phyloP scores from a whole-genome alignment of 2,888 invertebrate species.

The Stenurella melanura region DNA sequence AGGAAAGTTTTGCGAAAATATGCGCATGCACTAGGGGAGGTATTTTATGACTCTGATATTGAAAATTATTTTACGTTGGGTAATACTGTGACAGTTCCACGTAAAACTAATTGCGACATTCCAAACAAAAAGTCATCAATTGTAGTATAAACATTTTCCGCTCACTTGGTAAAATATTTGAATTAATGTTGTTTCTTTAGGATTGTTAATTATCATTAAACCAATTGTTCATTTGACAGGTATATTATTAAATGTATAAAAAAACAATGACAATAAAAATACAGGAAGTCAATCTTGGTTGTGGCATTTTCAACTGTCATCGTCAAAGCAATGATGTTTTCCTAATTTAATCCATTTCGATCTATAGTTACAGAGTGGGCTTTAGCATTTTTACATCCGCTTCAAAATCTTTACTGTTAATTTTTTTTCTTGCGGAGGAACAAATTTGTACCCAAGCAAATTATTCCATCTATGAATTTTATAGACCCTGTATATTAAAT shows the following conservation, averaged over 20 bases:
- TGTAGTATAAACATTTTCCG: neutral
- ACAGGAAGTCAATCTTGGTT: neutral
- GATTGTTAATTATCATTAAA: neutral
- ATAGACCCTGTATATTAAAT: too few species aligned
- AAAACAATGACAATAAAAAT: neutral
- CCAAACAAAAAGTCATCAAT: neutral
- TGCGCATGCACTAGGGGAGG: neutral
- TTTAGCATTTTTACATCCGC: neutral
- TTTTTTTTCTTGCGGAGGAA: too few species aligned
- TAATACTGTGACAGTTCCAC: neutral
- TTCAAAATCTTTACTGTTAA: too few species aligned
- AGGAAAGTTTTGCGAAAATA: conserved; percentile 7
- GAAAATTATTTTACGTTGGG: conserved; percentile 11
- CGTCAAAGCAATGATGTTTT: neutral
- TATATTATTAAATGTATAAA: neutral
- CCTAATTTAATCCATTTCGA: neutral
- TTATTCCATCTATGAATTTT: too few species aligned
- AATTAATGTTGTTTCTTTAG: neutral
- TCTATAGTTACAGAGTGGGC: neutral
- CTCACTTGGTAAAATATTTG: neutral
- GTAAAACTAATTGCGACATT: neutral
- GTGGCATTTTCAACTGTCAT: neutral
- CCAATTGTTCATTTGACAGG: neutral
- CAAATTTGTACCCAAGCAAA: too few species aligned
- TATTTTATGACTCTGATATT: conserved; percentile 18